Percentiles rank a stretch among this genome's conserved stretches.
These are phyloP conservation scores for Paelopatides confundens DNA, from an alignment of 53 echinoderm and acorn worm species.

Conservation along the genomic window DNA sequence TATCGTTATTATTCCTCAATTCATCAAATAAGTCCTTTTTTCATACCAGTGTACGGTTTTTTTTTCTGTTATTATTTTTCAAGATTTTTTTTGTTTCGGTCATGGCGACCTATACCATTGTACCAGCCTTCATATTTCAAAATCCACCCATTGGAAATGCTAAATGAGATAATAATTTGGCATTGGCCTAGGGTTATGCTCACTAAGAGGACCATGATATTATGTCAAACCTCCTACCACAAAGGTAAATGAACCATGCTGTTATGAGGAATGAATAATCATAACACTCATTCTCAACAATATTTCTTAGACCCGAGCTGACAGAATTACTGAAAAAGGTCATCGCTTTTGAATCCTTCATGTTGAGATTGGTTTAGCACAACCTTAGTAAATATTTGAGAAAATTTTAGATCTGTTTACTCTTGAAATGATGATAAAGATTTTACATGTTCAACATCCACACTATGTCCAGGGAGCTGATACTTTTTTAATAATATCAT, in stretches of 20 bases:
- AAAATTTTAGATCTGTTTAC: slow-evolving; percentile 55
- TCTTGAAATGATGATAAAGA: slow-evolving; percentile 62
- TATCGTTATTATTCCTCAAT: too few relatives aligned
- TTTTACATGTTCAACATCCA: slow-evolving; percentile 17
- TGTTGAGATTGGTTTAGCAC: slow-evolving; percentile 19
- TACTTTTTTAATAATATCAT: background rate
- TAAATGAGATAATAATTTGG: too few relatives aligned
- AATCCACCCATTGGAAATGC: too few relatives aligned
- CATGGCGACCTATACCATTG: too few relatives aligned
- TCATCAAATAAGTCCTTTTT: too few relatives aligned
- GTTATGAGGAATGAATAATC: slow-evolving; percentile 1
- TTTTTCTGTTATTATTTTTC: too few relatives aligned
- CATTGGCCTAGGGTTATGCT: too few relatives aligned
- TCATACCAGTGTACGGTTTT: too few relatives aligned
- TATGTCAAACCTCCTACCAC: background rate
- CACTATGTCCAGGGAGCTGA: slow-evolving; percentile 4
- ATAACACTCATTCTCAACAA: slow-evolving; percentile 1
- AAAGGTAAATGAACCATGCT: slow-evolving; percentile 18
- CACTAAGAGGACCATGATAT: slow-evolving; percentile 1
- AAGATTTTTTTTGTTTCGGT: too few relatives aligned
- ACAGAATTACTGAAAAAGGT: background rate
- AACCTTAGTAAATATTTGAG: slow-evolving; percentile 52
- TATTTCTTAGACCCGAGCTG: background rate
- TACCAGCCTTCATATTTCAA: too few relatives aligned
- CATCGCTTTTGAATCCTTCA: slow-evolving; percentile 9